These are phyloP conservation scores for Caerostris darwini DNA, from an alignment of 1,140 invertebrate genomes.

Conservation along the genomic window DNA sequence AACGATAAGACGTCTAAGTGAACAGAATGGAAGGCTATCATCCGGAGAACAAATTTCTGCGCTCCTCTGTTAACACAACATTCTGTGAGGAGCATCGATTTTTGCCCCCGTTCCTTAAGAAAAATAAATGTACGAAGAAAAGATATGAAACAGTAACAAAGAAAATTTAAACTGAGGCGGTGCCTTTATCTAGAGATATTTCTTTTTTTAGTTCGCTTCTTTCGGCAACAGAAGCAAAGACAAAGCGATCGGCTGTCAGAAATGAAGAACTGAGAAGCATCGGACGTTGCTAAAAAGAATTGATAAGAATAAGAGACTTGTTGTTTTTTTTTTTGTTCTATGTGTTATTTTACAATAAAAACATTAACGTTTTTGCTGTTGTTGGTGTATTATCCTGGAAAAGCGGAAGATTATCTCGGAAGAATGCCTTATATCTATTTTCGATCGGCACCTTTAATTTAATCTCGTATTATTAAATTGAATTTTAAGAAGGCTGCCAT, in stretches of 20 bases:
- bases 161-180: slow-evolving; percentile 63
- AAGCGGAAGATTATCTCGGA: no score
- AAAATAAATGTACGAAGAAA: slow-evolving; percentile 27
- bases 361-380: neutral
- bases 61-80: slow-evolving; percentile 56
- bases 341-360: neutral
- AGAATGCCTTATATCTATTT: no score
- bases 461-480: no score
- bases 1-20: slow-evolving; percentile 43
- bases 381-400: no score
- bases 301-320: slow-evolving; percentile 49
- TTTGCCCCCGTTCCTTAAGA: neutral
- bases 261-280: slow-evolving; percentile 30
- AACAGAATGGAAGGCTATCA: slow-evolving; percentile 60
- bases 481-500: no score
- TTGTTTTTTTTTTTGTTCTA: neutral
- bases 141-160: slow-evolving; percentile 54
- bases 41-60: slow-evolving; percentile 46
- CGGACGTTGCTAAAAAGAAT: slow-evolving; percentile 51
- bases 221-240: slow-evolving; percentile 40
- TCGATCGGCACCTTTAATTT: no score
- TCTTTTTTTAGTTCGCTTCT: slow-evolving; percentile 42
- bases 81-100: slow-evolving; percentile 43
- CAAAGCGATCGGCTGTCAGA: slow-evolving; percentile 58
- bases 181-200: slow-evolving; percentile 4